Evolutionary conservation across 23 tunicate species (phyloP).

Genomic region (Clavelina lepadiformis): DNA sequence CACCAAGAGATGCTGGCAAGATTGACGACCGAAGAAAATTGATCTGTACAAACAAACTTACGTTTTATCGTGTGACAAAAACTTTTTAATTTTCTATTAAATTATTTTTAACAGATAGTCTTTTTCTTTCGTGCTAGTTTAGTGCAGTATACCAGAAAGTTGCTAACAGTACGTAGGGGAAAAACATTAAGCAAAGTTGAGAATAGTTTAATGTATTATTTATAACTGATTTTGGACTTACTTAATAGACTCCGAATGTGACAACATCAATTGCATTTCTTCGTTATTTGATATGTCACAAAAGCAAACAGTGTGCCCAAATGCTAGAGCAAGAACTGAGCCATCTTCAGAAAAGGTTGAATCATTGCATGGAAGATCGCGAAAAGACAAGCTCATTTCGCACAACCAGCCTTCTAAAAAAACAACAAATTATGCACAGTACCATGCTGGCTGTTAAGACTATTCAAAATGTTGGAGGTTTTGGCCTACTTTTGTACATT

Average conservation of each 20-base stretch:
- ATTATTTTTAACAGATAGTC: too few relatives aligned
- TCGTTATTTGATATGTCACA: slow-evolving; percentile 30
- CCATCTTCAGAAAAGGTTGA: slow-evolving; percentile 82
- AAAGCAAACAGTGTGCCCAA: slow-evolving; percentile 35
- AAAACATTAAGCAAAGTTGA: background rate
- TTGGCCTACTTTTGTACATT: too few relatives aligned
- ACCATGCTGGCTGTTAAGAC: too few relatives aligned
- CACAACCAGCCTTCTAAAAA: slow-evolving; percentile 67
- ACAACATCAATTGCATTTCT: slow-evolving; percentile 20
- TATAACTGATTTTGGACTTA: too few relatives aligned
- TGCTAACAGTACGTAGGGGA: too few relatives aligned
- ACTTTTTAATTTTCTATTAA: too few relatives aligned
- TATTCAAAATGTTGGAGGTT: too few relatives aligned
- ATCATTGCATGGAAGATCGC: slow-evolving; percentile 10
- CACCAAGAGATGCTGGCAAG: slow-evolving; percentile 25
- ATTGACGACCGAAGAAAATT: slow-evolving; percentile 23
- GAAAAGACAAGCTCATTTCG: slow-evolving; percentile 27
- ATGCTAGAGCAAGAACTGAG: slow-evolving; percentile 48
- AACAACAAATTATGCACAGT: too few relatives aligned
- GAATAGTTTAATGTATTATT: background rate
- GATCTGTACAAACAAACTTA: slow-evolving; percentile 22
- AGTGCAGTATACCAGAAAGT: too few relatives aligned
- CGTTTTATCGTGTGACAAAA: too few relatives aligned
- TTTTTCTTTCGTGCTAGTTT: too few relatives aligned
- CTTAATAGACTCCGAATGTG: slow-evolving; percentile 22